phyloP scores from a whole-genome alignment of 2,797 vertebrate species.

The Spinibarbus caldwelli region DNA sequence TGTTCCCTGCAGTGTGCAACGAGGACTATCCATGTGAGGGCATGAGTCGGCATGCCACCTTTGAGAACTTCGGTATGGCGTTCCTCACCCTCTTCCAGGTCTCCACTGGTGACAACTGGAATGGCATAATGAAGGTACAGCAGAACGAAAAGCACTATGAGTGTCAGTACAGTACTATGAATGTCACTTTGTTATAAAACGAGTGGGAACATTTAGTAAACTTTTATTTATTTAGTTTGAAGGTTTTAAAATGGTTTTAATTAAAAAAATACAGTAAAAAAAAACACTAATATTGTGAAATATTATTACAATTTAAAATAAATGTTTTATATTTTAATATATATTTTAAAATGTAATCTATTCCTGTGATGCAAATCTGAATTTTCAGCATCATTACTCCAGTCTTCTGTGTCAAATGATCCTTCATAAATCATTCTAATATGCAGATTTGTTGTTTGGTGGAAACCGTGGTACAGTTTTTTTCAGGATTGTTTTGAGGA shows the following conservation, averaged over 20 bases:
- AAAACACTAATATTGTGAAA: neutral
- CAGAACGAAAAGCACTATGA: neutral
- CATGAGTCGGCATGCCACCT: slow-evolving; percentile 98
- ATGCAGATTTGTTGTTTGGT: neutral
- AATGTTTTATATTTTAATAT: neutral
- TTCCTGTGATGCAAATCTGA: neutral
- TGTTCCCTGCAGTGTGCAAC: slow-evolving; percentile 85
- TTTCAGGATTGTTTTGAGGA: neutral
- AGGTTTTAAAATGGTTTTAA: too few relatives aligned
- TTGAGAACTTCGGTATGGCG: slow-evolving; percentile 99
- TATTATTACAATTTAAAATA: neutral
- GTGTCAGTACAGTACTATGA: neutral
- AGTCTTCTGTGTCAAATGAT: neutral
- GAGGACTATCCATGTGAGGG: slow-evolving; percentile 96
- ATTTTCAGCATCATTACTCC: neutral
- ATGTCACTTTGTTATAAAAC: neutral
- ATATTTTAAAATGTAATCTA: neutral
- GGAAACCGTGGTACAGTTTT: neutral
- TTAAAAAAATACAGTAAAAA: too few relatives aligned
- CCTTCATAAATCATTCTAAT: neutral
- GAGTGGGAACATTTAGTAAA: too few relatives aligned
- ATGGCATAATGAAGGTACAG: slow-evolving; percentile 98
- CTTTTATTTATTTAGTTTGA: too few relatives aligned
- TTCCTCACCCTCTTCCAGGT: slow-evolving; percentile 98
- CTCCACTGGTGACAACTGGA: slow-evolving; percentile 98